These are phyloP conservation scores for Balaeniceps rex DNA, from an alignment of 2,113 vertebrate species.

Conservation along the genomic window DNA sequence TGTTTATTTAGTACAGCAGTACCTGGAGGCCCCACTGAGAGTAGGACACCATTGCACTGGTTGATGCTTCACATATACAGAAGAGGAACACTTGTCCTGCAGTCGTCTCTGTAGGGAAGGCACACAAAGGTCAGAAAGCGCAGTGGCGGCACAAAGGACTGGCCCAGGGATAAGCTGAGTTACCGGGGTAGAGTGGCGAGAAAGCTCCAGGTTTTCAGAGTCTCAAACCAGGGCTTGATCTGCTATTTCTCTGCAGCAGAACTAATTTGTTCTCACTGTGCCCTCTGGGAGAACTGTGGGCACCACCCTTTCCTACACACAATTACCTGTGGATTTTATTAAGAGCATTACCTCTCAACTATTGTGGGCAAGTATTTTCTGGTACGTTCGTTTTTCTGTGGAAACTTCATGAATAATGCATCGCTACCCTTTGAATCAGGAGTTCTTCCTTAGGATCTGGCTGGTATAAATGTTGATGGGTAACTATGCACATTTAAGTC, in stretches of 20 bases:
- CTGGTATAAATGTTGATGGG: neutral
- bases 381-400: neutral
- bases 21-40: neutral
- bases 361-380: neutral
- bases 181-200: neutral
- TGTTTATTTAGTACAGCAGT: neutral
- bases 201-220: neutral
- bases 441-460: neutral
- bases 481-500: neutral
- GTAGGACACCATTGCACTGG: neutral
- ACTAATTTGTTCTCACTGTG: neutral
- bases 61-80: neutral
- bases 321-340: neutral
- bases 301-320: neutral
- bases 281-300: neutral
- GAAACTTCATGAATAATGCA: neutral
- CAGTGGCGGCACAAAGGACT: neutral
- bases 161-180: neutral
- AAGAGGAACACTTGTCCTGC: neutral
- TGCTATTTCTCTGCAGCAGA: neutral
- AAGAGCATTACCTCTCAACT: neutral
- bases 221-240: neutral
- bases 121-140: neutral
- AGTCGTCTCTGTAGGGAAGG: neutral
- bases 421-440: neutral